Base-by-base conservation (phyloP, 2,888 invertebrate species). In the Acanthosepion pharaonis region DNA sequence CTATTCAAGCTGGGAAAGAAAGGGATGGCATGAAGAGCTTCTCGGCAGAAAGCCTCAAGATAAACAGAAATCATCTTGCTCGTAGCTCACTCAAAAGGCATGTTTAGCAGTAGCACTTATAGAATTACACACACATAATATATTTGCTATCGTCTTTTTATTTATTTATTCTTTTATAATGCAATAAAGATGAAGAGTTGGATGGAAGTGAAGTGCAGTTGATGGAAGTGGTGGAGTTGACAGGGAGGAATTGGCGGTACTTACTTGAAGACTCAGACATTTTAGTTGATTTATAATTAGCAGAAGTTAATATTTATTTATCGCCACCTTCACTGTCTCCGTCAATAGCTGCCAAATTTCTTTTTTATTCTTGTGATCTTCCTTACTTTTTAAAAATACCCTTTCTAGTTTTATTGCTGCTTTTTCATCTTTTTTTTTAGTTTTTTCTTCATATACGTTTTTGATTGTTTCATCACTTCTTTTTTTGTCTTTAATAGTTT, bases 201-300 rank as follows among this genome's bases (percentile, higher is more conserved):
- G n/a, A 33, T 78, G 33, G 11, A n/a, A n/a, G 78, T 78, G n/a
- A 78, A 78, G 78, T n/a, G n/a, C 15, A 78, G n/a, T 78, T 18
- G 15, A 78, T 78, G 23, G 18, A 11, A 78, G 9, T 23, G 3
- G 3, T n/a, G n/a, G 33, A 33, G 78, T n/a, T 33, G 33, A 78
- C n/a, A 15, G n/a, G n/a, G 33, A 33, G 33, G 33, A 78, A 78
- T 33, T 78, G n/a, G 78, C 11, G 78, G n/a, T 78, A 78, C 78
- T 78, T 78, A 78, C 78, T 78, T 78, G 15, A 78, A 15, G 78
- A 78, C n/a, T 78, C 78, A 78, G n/a, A 78, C 23, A n/a, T 78
- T 59, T 78, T 78, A 78, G 78, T 78, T 11, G 78, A 78, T 78
- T 78, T 78, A 78, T 78, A 78, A 78, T 78, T 78, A 78, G 78